Conservation (phyloP, 2,797 vertebrate genomes). For the Meda fulgida region DNA sequence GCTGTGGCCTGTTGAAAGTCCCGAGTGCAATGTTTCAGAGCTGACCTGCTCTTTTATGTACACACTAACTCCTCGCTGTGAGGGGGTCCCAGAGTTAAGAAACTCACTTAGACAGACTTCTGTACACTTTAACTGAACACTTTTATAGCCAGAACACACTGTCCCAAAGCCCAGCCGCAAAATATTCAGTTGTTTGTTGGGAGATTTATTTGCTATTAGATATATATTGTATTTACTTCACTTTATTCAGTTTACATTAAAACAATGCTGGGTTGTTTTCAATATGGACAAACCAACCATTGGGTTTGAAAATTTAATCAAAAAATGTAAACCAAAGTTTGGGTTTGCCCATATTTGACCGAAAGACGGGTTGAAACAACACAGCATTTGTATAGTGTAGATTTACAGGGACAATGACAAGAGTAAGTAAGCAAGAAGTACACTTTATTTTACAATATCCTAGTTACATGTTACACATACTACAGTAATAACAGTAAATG, state of each 20-base stretch:
- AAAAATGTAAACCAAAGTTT: neutral
- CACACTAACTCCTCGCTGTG: conserved; percentile 81
- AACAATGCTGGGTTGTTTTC: neutral
- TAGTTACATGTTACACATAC: too few relatives aligned
- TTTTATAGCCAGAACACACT: conserved; percentile 58
- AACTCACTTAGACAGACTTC: conserved; percentile 81
- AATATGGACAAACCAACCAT: neutral
- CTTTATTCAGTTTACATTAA: neutral
- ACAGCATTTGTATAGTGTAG: neutral
- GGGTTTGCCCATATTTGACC: neutral
- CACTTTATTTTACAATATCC: too few relatives aligned
- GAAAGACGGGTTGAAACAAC: neutral
- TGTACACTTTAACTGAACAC: conserved; percentile 67
- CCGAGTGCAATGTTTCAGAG: conserved; percentile 78
- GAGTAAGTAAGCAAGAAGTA: too few relatives aligned
- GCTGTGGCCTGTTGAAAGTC: conserved; percentile 66
- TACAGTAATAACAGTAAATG: too few relatives aligned
- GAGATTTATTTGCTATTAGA: neutral
- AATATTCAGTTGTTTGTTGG: neutral
- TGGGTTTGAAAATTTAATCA: neutral
- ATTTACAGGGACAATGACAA: neutral
- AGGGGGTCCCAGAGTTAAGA: conserved; percentile 81
- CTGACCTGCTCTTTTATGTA: conserved; percentile 77
- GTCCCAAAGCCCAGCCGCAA: conserved; percentile 65
- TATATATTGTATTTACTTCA: neutral